Evolutionary conservation across 2,113 vertebrate genomes (phyloP), one percentile per base, ranked within the genome.

Genomic region (Sigmodon hispidus): DNA sequence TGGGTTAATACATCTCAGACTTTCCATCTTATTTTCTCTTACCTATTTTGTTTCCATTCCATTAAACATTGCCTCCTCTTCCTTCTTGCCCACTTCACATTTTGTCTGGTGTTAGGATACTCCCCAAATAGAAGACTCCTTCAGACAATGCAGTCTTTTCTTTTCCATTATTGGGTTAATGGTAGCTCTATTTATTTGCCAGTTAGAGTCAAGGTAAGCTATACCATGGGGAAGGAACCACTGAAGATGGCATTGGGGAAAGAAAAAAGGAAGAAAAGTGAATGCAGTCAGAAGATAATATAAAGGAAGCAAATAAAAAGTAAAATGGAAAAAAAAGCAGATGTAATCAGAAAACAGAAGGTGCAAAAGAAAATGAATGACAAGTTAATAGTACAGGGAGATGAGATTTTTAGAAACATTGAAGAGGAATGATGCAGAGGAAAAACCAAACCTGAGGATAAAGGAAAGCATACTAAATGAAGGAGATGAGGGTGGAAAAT

Each of bases 1-100:
- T 2, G 22, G 97, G 97, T 92, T 0, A 0, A 0, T 94, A 50
- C 85, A 31, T 85, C 96, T 98, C 85, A 61, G n/a, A 24, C 97
- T 98, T 98, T 96, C 97, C 89, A 94, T 97, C 95, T 96, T 86
- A 94, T 98, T 98, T 98, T 98, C 97, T 98, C 97, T 96, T 96
- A 96, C 89, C 87, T 96, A 94, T 95, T 96, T 97, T 94, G 70
- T 98, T 98, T 98, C 97, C 94, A 83, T 98, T 92, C 95, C 96
- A 92, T 97, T 97, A 93, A 94, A 89, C 72, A 55, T 48, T 1
- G 10, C 90, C 63, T 96, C 87, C 57, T 10, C 0, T 87, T 91
- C n/a, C 88, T 90, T 92, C 72, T 89, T 79, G 31, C 77, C 52
- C 75, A 80, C 26, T 96, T 91, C 79, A 21, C 96, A 96, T 63